Evolutionary conservation across 2,113 vertebrate species (phyloP).

Genomic region (Hippocampus comes): DNA sequence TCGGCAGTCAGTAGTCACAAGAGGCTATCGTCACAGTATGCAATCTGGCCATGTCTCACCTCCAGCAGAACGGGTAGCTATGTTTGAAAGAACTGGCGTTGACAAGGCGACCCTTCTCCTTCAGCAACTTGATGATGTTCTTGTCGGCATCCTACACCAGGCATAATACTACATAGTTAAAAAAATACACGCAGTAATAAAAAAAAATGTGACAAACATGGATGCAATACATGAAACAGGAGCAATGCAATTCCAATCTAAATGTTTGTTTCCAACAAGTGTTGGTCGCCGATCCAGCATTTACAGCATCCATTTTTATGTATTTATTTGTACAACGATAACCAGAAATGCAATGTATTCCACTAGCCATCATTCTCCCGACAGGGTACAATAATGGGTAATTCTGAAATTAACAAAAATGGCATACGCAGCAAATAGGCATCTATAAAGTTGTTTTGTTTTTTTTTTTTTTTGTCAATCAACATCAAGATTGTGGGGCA

Average conservation of each 20-base stretch:
- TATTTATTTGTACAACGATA: background rate
- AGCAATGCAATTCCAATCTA: no score
- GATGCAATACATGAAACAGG: background rate
- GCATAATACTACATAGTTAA: background rate
- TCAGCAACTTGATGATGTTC: slow-evolving; percentile 86
- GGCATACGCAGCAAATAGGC: background rate
- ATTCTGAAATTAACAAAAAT: background rate
- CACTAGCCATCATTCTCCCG: background rate
- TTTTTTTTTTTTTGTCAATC: slow-evolving; percentile 42
- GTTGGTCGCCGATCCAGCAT: background rate
- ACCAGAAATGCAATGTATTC: background rate
- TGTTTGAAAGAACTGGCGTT: slow-evolving; percentile 80
- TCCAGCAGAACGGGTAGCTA: slow-evolving; percentile 98
- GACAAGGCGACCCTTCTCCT: slow-evolving; percentile 86
- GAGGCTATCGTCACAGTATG: background rate
- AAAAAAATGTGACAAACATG: background rate
- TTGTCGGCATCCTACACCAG: slow-evolving; percentile 88
- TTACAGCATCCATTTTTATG: no score
- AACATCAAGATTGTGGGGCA: no score
- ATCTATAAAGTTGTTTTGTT: background rate
- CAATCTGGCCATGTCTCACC: slow-evolving; percentile 68
- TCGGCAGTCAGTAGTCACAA: background rate
- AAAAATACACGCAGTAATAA: background rate
- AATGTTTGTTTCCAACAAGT: background rate
- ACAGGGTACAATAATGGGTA: background rate